Evolutionary conservation across 2,888 invertebrate species (phyloP).

Genomic region (Eudasyphora cyanicolor): DNA sequence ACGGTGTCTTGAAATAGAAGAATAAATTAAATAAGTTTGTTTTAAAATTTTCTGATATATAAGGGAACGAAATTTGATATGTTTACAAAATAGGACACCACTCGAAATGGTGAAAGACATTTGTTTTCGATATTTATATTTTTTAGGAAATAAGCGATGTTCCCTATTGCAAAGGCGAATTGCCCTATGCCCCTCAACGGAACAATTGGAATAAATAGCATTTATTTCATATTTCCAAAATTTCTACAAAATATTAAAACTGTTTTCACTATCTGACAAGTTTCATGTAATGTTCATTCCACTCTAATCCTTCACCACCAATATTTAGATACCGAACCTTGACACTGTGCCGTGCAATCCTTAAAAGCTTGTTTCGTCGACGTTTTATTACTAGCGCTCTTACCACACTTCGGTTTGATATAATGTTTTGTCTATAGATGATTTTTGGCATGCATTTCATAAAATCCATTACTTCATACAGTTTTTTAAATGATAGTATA

Average conservation of each 20-base stretch:
- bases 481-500: slow-evolving; percentile 6
- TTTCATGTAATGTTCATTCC: too few relatives aligned
- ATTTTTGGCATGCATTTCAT: slow-evolving; percentile 75
- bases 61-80: too few relatives aligned
- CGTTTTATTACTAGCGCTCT: slow-evolving; percentile 5
- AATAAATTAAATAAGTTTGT: too few relatives aligned
- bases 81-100: too few relatives aligned
- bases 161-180: background rate
- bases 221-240: too few relatives aligned
- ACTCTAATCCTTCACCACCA: background rate
- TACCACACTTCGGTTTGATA: background rate
- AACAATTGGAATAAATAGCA: too few relatives aligned
- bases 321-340: background rate
- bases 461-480: slow-evolving; percentile 74
- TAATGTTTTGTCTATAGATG: slow-evolving; percentile 65
- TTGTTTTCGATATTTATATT: too few relatives aligned
- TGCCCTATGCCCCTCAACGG: slow-evolving; percentile 19
- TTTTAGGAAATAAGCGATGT: too few relatives aligned
- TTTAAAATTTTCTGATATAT: too few relatives aligned
- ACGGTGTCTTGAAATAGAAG: background rate
- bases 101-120: too few relatives aligned
- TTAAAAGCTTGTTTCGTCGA: slow-evolving; percentile 40
- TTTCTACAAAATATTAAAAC: too few relatives aligned
- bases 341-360: background rate
- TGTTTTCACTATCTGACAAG: too few relatives aligned